Evolutionary conservation across 2,113 vertebrate genomes (phyloP).

Genomic region (Stictonetta naevosa): DNA sequence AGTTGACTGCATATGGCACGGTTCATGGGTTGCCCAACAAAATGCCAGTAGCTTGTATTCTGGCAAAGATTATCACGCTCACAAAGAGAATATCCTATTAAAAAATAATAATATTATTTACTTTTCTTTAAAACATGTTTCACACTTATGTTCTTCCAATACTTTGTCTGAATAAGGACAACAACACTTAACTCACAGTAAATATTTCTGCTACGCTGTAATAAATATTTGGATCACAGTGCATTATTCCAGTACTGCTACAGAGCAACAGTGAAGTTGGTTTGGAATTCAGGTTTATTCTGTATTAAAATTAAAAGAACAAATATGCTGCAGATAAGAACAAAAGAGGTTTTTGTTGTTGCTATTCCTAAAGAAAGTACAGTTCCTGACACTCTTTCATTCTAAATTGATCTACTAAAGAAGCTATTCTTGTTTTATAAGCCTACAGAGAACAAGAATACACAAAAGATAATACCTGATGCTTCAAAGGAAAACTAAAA

Average conservation of each 20-base stretch:
- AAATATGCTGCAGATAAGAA: not conserved
- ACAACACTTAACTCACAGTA: accelerated
- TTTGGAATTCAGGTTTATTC: not conserved
- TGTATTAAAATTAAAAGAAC: not conserved
- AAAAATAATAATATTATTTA: not conserved
- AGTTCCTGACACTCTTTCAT: not conserved
- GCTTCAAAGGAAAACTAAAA: not conserved
- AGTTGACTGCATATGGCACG: not conserved
- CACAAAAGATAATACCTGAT: not conserved
- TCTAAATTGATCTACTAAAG: not conserved
- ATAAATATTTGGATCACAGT: not conserved
- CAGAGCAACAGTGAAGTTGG: accelerated
- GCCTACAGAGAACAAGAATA: not conserved
- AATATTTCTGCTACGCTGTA: not conserved
- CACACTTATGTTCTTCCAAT: not conserved
- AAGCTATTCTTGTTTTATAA: not conserved
- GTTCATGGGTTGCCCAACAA: not conserved
- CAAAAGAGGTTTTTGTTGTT: not conserved
- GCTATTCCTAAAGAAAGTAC: accelerated
- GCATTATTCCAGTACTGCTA: not conserved
- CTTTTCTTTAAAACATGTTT: not conserved
- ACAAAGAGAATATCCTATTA: not conserved
- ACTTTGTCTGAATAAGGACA: not conserved
- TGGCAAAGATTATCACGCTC: not conserved
- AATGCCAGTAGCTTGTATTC: accelerated